Evolutionary conservation across 2,888 invertebrate genomes (phyloP), one percentile per base, ranked within the genome.

Genomic region (Hypolimnas misippus): DNA sequence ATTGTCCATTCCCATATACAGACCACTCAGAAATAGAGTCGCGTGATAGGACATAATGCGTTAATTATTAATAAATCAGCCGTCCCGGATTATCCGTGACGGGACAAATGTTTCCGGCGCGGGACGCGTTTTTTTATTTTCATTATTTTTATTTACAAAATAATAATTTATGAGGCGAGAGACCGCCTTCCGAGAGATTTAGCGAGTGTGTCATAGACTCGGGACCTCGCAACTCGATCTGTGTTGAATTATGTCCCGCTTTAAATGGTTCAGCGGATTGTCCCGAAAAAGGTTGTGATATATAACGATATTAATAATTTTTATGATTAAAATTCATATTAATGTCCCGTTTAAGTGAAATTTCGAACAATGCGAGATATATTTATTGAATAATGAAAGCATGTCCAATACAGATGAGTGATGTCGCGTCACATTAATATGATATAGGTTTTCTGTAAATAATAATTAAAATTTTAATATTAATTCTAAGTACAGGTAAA

Each of bases 31-130:
- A 57, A 53, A 49, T 57, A 42, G 1, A 14, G 29, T 16, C 33
- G 14, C 14, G 55, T 57, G 46, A 19, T 53, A 31, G 21, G 42
- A 62, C 17, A 56, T 50, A 60, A 60, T 35, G 51, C 55, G 79
- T 84, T 90, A 91, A 91, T 91, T 90, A 91, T 86, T 88, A 90
- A 90, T 91, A 91, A 91, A 92, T 92, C 89, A 88, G 80, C 73
- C 70, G 80, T 75, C 75, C 80, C 79, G 91, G 90, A 89, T 90
- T 87, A 90, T 75, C 79, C 88, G 84, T 77, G 78, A 70, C 83
- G 79, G 85, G 89, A 90, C 90, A 88, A 89, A 91, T 87, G 91
- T 89, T 89, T 90, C 91, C 90, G 88, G 85, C 80, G 81, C 81
- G 78, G 80, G 86, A 86, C 79, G 78, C 49, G 49, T 25, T 87